A percentile compares a stretch with the other conserved stretches of the same genome.
These are phyloP conservation scores for Chironomus tepperi DNA, from an alignment of 1,140 invertebrate species.

Conservation along the genomic window DNA sequence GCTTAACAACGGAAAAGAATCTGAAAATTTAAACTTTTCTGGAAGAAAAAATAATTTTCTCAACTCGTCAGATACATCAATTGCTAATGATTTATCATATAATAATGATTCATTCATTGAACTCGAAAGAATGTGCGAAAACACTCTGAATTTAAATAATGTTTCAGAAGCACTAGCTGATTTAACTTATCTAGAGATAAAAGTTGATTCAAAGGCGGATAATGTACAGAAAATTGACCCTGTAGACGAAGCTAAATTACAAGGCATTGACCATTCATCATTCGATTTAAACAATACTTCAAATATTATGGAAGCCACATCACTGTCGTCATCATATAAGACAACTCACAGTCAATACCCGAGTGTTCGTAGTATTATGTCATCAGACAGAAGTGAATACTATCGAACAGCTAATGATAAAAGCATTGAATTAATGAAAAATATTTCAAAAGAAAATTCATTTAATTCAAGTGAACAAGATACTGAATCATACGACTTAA, in stretches of 20 bases:
- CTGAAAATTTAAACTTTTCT: not conserved
- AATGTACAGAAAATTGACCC: not conserved
- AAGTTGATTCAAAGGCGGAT: not conserved
- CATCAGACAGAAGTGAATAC: not conserved
- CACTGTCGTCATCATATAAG: not conserved
- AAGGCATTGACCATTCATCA: not conserved
- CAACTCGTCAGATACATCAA: not conserved
- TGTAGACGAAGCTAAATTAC: not conserved
- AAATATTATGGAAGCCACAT: not conserved
- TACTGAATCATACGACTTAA: not conserved
- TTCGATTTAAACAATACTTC: not conserved
- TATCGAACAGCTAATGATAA: conserved; percentile 9
- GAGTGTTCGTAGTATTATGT: not conserved
- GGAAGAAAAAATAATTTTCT: not conserved
- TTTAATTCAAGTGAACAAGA: not conserved
- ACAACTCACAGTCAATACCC: not conserved
- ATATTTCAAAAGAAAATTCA: too few species aligned
- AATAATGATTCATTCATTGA: not conserved
- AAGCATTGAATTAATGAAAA: not conserved
- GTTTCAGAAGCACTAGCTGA: not conserved
- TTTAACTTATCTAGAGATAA: not conserved
- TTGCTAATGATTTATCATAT: not conserved
- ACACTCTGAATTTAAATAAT: not conserved
- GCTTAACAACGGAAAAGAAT: not conserved
- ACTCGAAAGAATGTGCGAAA: not conserved